Base-by-base conservation (phyloP, 2,888 invertebrate genomes). In the Hemicrepidius hirtus region DNA sequence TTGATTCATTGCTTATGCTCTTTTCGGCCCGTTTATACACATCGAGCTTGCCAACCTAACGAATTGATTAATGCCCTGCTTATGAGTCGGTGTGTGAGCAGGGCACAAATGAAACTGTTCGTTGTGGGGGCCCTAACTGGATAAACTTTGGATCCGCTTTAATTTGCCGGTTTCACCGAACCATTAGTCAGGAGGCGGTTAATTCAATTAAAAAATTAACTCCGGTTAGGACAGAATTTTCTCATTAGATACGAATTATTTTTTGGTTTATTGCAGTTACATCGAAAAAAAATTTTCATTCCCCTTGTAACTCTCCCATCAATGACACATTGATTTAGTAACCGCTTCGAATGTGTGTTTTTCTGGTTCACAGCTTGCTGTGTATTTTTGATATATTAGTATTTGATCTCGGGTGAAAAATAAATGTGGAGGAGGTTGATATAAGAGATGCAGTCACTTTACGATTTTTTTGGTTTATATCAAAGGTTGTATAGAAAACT, bases 1-100 rank as follows among this genome's bases (percentile, higher is more conserved):
- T 55, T 68, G 68, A 75, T 72, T 75, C 68, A 68, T 75, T 50
- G 70, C 74, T 62, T 62, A 59, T 67, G 67, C 70, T 70, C 74
- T 40, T 64, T 73, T 72, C 72, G 63, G 59, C 57, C 53, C 49
- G 21, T 21, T 40, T 63, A 32, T 55, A 63, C 64, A 62, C 50
- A 63, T 50, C 55, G 55, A 44, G 24, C 53, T 65, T 53, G 50
- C 55, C 53, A 55, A 41, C 63, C 50, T 69, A 69, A 55, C 62
- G 53, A 55, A 69, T 69, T 69, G 68, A 68, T 68, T 68, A 68
- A 68, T 68, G 62, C 40, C 20, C 44, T 44, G 49, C 44, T 68
- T 44, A 59, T 44, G 46, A 59, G 18, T 57, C 7, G 55, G 20
- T 37, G 40, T 59, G 35, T 59, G 35, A 13, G 37, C 18, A 10